Evolutionary conservation across 2,888 invertebrate species (phyloP).

Genomic region (Leptogaster cylindrica): DNA sequence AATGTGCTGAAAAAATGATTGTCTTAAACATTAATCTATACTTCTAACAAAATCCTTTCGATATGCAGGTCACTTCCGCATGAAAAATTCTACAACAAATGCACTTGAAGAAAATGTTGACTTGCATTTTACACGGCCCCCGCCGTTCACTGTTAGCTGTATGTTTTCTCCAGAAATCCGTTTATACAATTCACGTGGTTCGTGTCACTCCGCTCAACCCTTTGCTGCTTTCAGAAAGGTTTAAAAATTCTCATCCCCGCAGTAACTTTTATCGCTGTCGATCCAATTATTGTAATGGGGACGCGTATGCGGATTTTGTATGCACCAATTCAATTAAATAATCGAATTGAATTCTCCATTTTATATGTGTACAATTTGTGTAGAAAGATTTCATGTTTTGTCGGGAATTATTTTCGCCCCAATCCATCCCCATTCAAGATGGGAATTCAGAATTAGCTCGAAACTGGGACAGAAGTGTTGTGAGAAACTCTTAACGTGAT

Average conservation of each 20-base stretch:
- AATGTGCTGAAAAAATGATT: too few species aligned
- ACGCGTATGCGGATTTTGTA: not conserved
- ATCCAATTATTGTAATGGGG: constrained; percentile 4
- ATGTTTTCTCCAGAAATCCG: not conserved
- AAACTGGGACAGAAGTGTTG: not conserved
- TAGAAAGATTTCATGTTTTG: not conserved
- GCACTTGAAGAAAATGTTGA: too few species aligned
- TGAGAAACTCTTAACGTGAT: not conserved
- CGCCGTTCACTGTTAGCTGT: too few species aligned
- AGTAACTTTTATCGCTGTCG: not conserved
- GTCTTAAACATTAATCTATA: too few species aligned
- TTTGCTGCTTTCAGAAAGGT: not conserved
- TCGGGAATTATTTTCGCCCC: not conserved
- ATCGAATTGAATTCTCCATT: too few species aligned
- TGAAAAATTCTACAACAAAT: too few species aligned
- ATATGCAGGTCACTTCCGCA: too few species aligned
- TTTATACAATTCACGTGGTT: not conserved
- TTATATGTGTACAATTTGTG: not conserved
- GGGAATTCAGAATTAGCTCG: too few species aligned
- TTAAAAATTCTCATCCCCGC: not conserved
- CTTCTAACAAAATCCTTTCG: too few species aligned
- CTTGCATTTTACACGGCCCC: too few species aligned
- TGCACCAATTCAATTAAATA: constrained; percentile 4
- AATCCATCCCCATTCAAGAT: too few species aligned
- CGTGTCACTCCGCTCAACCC: not conserved